Conservation (phyloP, 2,113 vertebrate genomes). For the Coreoperca whiteheadi region DNA sequence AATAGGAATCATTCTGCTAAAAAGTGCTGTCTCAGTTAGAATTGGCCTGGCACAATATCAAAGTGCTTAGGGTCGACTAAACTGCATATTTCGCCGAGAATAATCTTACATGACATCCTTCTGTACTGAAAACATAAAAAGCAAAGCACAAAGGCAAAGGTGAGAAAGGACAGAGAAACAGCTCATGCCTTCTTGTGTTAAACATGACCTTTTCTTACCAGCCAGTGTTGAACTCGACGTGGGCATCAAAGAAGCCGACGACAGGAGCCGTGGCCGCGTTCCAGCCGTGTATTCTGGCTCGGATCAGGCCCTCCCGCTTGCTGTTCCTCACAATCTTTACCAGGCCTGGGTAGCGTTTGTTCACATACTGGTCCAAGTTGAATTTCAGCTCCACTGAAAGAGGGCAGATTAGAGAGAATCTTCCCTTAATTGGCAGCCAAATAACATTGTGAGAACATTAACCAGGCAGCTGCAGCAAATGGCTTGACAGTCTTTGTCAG, state of each 20-base stretch:
- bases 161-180: constrained; percentile 36
- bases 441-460: constrained; percentile 13
- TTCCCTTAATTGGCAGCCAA: constrained; percentile 6
- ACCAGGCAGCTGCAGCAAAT: not conserved
- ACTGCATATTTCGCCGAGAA: constrained; percentile 40
- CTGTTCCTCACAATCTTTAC: constrained; percentile 96
- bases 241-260: constrained; percentile 97
- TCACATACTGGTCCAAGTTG: constrained; percentile 95
- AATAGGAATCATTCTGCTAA: constrained; percentile 57
- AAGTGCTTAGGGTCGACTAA: constrained; percentile 46
- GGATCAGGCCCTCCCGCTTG: constrained; percentile 94
- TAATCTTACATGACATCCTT: constrained; percentile 52
- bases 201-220: constrained; percentile 88
- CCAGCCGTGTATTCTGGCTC: constrained; percentile 98
- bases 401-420: constrained; percentile 44
- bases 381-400: constrained; percentile 93
- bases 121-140: constrained; percentile 43
- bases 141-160: constrained; percentile 39
- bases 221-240: constrained; percentile 96
- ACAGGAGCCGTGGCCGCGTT: constrained; percentile 91
- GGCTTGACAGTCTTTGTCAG: not conserved
- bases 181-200: constrained; percentile 23
- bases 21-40: constrained; percentile 61
- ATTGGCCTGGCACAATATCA: constrained; percentile 18
- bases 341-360: constrained; percentile 93